Evolutionary conservation across 1,140 invertebrate species (phyloP).

Genomic region (Augochlora pura): DNA sequence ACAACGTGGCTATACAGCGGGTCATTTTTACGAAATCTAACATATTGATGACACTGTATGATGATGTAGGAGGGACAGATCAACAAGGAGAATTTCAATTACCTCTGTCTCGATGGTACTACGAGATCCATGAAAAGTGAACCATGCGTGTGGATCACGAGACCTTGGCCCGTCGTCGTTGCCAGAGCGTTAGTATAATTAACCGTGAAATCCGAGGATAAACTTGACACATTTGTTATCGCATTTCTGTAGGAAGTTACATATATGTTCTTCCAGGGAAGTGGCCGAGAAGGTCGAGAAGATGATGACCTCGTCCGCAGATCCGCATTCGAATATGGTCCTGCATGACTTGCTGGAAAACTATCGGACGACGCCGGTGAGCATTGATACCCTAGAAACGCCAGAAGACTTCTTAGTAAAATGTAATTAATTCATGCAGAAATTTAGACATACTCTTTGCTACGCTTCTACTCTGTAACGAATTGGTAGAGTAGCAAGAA

Average conservation of each 20-base stretch:
- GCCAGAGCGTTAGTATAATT: slow-evolving; percentile 70
- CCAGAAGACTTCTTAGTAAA: slow-evolving; percentile 57
- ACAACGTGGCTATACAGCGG: too few relatives aligned
- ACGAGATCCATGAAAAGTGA: slow-evolving; percentile 81
- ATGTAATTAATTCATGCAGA: slow-evolving; percentile 51
- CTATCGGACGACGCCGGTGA: slow-evolving; percentile 44
- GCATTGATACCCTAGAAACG: slow-evolving; percentile 36
- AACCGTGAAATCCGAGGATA: background rate
- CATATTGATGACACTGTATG: background rate
- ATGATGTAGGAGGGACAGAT: slow-evolving; percentile 35
- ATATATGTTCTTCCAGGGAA: slow-evolving; percentile 74
- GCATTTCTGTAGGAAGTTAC: slow-evolving; percentile 13
- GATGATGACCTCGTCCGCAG: slow-evolving; percentile 77
- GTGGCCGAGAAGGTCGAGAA: slow-evolving; percentile 81
- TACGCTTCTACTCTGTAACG: background rate
- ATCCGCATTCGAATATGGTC: slow-evolving; percentile 77
- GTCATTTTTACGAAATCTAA: too few relatives aligned
- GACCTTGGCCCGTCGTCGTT: slow-evolving; percentile 87
- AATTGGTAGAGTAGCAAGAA: background rate
- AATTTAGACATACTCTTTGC: background rate
- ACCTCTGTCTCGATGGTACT: slow-evolving; percentile 91
- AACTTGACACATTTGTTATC: background rate
- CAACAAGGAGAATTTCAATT: slow-evolving; percentile 82
- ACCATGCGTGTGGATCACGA: slow-evolving; percentile 89
- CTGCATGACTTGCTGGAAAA: slow-evolving; percentile 81